Conservation (phyloP, 2,113 vertebrate genomes). For the Lampris megalopsis region DNA sequence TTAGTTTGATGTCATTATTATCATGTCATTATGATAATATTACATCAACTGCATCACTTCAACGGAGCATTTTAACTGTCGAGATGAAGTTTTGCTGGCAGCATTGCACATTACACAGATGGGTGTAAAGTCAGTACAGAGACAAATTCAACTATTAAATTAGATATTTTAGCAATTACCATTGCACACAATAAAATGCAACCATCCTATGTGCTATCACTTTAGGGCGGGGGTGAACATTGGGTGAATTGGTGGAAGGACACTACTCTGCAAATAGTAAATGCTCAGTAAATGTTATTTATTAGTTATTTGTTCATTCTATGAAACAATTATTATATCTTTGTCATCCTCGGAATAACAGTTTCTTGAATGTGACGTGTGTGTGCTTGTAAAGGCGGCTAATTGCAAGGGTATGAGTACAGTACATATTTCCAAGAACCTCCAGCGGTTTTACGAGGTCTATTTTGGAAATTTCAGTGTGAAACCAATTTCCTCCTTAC, state of each 20-base stretch:
- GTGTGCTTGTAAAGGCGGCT: conserved; percentile 25
- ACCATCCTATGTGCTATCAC: no score
- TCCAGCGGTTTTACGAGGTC: conserved; percentile 31
- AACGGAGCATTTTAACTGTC: not conserved
- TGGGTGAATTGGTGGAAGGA: no score
- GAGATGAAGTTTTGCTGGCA: conserved; percentile 1
- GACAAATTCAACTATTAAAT: not conserved
- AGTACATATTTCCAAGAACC: conserved; percentile 31
- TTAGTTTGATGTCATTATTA: conserved; percentile 16
- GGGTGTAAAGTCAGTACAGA: not conserved
- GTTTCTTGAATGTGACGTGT: not conserved
- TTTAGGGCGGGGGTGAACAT: no score
- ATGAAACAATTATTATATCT: not conserved
- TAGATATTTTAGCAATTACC: not conserved
- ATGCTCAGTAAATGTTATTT: no score
- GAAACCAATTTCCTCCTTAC: conserved; percentile 43
- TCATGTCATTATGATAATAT: not conserved
- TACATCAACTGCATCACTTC: not conserved
- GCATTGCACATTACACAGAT: not conserved
- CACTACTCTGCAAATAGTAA: no score
- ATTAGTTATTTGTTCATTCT: no score
- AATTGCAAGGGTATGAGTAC: conserved; percentile 33
- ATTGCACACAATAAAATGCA: not conserved
- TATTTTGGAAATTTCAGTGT: conserved; percentile 60
- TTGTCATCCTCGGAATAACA: not conserved